Conservation (phyloP, 2,113 vertebrate genomes). For the Pogona vitticeps region DNA sequence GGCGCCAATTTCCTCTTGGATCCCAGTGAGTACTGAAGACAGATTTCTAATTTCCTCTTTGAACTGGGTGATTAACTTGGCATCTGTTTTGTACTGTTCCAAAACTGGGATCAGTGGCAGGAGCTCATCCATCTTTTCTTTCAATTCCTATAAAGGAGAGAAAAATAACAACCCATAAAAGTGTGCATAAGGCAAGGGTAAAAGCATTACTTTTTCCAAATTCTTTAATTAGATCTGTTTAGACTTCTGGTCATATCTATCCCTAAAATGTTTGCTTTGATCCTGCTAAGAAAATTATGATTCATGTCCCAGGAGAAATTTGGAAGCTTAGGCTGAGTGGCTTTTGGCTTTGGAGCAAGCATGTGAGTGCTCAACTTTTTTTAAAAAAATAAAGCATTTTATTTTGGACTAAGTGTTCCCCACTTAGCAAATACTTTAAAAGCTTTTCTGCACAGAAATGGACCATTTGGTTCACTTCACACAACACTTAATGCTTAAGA, state of each 20-base stretch:
- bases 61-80: slow-evolving; percentile 93
- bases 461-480: background rate
- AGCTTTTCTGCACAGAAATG: background rate
- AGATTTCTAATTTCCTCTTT: slow-evolving; percentile 98
- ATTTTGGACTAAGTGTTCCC: background rate
- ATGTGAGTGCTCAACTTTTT: background rate
- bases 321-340: slow-evolving; percentile 10
- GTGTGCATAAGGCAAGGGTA: slow-evolving; percentile 35
- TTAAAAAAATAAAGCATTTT: background rate
- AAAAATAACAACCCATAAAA: background rate
- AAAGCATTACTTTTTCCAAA: slow-evolving; percentile 13
- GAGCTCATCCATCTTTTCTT: slow-evolving; percentile 97
- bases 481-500: too few species aligned
- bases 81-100: slow-evolving; percentile 98
- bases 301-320: slow-evolving; percentile 22
- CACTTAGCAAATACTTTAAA: background rate
- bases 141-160: slow-evolving; percentile 84
- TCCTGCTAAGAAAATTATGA: slow-evolving; percentile 44
- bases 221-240: slow-evolving; percentile 36
- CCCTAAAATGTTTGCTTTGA: background rate
- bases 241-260: slow-evolving; percentile 34
- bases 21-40: slow-evolving; percentile 88
- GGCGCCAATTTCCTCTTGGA: slow-evolving; percentile 96
- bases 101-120: slow-evolving; percentile 95
- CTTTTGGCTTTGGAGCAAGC: slow-evolving; percentile 16